Evolutionary conservation across 2,113 vertebrate genomes (phyloP).

Genomic region (Pangasianodon hypophthalmus): DNA sequence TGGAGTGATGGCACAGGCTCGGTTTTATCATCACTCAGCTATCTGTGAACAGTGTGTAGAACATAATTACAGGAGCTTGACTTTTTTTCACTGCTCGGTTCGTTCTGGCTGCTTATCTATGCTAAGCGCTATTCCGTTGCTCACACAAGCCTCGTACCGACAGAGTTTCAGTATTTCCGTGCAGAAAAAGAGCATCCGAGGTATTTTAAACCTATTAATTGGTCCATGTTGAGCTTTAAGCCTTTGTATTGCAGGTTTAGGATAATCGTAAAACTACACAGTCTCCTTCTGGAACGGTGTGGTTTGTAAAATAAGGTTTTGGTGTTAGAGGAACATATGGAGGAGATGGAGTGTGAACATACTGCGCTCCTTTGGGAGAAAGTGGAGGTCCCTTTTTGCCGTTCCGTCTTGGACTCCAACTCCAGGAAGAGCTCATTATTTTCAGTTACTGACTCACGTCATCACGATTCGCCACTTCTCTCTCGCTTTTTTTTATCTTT

Average conservation of each 20-base stretch:
- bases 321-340: slow-evolving; percentile 6
- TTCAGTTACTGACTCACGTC: slow-evolving; percentile 29
- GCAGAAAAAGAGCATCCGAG: not conserved
- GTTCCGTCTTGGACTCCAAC: not conserved
- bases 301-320: not conserved
- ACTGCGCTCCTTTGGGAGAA: not conserved
- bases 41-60: not conserved
- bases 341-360: slow-evolving; percentile 15
- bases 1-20: not conserved
- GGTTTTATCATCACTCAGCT: not conserved
- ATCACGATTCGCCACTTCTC: not conserved
- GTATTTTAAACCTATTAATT: slow-evolving; percentile 3
- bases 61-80: not conserved
- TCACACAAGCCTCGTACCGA: not conserved
- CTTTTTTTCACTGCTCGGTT: not conserved
- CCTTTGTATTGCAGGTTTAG: not conserved
- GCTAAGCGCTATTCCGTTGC: not conserved
- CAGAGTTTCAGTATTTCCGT: not conserved
- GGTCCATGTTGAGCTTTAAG: not conserved
- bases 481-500: not conserved
- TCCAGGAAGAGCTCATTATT: slow-evolving; percentile 40
- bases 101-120: slow-evolving; percentile 21
- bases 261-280: not conserved
- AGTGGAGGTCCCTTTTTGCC: not conserved
- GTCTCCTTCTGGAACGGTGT: not conserved